A percentile compares a stretch with the other conserved stretches of the same genome.
phyloP scores from a whole-genome alignment of 2,888 invertebrate species.

The Xanthostigma xanthostigma region DNA sequence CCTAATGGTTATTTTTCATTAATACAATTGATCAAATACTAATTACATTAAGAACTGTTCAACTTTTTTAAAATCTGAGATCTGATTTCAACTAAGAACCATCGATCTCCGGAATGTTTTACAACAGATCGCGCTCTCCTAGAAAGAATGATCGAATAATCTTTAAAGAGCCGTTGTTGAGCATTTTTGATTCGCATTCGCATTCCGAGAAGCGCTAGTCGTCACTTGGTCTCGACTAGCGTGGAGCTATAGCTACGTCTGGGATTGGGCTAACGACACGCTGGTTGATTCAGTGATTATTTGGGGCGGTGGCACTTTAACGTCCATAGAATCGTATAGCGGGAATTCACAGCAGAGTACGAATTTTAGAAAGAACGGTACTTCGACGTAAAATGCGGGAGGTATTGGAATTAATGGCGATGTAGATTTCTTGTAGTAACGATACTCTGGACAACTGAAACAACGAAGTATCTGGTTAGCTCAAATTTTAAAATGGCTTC shows the following conservation, averaged over 20 bases:
- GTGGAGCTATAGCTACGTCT: constrained; percentile 52
- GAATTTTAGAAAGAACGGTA: constrained; percentile 69
- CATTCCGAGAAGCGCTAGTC: constrained; percentile 6
- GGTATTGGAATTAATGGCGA: constrained; percentile 83
- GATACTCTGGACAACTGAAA: constrained; percentile 66
- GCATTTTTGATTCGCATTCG: constrained; percentile 11
- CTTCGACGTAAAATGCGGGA: constrained; percentile 72
- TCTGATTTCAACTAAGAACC: too few species aligned
- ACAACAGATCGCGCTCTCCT: too few species aligned
- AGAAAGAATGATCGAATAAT: not conserved
- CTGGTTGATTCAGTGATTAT: constrained; percentile 56
- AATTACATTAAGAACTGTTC: too few species aligned
- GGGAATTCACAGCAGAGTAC: constrained; percentile 81
- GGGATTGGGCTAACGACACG: constrained; percentile 51
- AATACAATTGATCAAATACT: too few species aligned
- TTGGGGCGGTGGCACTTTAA: constrained; percentile 39
- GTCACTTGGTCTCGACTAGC: constrained; percentile 21
- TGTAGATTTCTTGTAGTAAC: constrained; percentile 75
- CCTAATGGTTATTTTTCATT: too few species aligned
- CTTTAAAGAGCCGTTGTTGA: constrained; percentile 17
- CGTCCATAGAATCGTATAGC: constrained; percentile 64
- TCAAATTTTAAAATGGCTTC: not conserved
- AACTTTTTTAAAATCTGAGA: too few species aligned
- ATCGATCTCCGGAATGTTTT: too few species aligned
- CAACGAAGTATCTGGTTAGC: constrained; percentile 11